These are phyloP conservation scores for Pomacea maculata DNA, from an alignment of 1,140 invertebrate species.

Conservation along the genomic window DNA sequence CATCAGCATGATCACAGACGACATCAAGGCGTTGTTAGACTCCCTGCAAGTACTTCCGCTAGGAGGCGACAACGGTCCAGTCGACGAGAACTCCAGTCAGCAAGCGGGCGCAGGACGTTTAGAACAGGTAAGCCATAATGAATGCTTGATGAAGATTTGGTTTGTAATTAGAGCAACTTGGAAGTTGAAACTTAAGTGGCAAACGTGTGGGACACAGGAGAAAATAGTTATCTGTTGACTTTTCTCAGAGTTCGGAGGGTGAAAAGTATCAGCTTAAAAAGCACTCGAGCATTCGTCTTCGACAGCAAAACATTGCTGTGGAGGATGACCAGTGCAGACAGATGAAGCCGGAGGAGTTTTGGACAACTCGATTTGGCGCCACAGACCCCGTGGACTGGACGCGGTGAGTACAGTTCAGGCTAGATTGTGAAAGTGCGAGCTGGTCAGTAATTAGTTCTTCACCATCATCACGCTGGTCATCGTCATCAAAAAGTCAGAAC, in stretches of 20 bases:
- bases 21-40: slow-evolving; percentile 28
- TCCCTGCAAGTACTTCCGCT: neutral
- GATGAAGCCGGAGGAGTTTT: slow-evolving; percentile 26
- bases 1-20: slow-evolving; percentile 27
- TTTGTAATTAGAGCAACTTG: too few species aligned
- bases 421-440: neutral
- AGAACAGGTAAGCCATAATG: too few species aligned
- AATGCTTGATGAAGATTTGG: too few species aligned
- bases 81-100: too few species aligned
- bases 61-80: too few species aligned
- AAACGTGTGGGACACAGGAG: too few species aligned
- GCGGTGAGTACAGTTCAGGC: slow-evolving; percentile 19
- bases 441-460: neutral
- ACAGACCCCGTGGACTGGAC: slow-evolving; percentile 24
- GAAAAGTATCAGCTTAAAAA: too few species aligned
- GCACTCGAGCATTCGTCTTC: too few species aligned
- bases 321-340: neutral
- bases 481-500: neutral
- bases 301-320: neutral
- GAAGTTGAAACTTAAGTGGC: too few species aligned
- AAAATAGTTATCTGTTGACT: too few species aligned
- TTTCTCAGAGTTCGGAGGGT: too few species aligned
- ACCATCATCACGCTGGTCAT: neutral
- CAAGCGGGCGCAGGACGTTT: too few species aligned
- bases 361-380: slow-evolving; percentile 20